phyloP scores from a whole-genome alignment of 2,113 vertebrate species.

The Colinus virginianus region DNA sequence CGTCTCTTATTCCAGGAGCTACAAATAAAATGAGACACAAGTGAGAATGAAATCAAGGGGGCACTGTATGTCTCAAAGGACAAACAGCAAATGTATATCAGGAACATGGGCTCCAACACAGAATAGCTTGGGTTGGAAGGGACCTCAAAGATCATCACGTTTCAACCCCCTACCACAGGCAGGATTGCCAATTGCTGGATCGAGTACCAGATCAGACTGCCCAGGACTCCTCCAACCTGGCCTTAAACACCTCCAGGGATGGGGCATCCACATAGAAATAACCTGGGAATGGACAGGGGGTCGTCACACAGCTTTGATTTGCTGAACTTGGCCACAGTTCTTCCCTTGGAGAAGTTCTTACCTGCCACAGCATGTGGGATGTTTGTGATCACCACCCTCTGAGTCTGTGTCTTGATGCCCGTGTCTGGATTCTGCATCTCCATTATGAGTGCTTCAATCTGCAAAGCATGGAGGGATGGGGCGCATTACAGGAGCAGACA shows the following conservation, averaged over 20 bases:
- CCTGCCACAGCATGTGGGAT: conserved; percentile 94
- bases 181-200: no score
- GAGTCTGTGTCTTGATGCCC: conserved; percentile 88
- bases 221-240: no score
- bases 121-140: no score
- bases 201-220: no score
- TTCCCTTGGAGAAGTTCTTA: conserved; percentile 45
- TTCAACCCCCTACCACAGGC: no score
- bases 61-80: neutral
- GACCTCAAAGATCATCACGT: no score
- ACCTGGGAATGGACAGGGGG: neutral
- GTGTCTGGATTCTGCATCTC: conserved; percentile 94
- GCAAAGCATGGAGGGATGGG: neutral
- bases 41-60: neutral
- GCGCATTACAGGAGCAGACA: accelerated
- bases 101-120: neutral
- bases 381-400: conserved; percentile 86
- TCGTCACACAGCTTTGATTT: accelerated
- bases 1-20: neutral
- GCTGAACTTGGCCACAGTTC: neutral
- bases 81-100: neutral
- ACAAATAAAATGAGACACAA: neutral
- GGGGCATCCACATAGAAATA: neutral
- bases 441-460: conserved; percentile 89
- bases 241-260: no score